Evolutionary conservation across 2,797 vertebrate species (phyloP).

Genomic region (Oreonectes daqikongensis): DNA sequence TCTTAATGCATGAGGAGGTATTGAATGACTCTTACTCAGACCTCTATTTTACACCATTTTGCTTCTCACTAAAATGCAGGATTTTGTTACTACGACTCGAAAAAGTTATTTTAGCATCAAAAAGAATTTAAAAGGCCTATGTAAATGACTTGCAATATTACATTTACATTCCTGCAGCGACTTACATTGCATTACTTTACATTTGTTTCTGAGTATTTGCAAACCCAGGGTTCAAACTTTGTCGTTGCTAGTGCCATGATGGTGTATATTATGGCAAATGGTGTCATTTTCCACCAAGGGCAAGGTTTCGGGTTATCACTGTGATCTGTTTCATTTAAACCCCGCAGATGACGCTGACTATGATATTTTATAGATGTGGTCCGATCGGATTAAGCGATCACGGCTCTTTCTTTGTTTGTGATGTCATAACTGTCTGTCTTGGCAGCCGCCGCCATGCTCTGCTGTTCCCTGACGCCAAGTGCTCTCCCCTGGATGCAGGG

Average conservation of each 20-base stretch:
- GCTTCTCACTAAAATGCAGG: neutral
- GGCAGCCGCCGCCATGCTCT: conserved; percentile 44
- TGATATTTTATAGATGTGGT: conserved; percentile 28
- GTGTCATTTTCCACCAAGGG: neutral
- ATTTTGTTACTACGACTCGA: too few species aligned
- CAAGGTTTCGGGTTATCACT: neutral
- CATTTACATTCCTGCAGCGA: too few species aligned
- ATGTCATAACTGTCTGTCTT: conserved; percentile 22
- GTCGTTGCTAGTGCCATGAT: too few species aligned
- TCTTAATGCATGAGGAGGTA: neutral
- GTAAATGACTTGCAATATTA: too few species aligned
- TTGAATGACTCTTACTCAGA: neutral
- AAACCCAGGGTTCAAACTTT: too few species aligned
- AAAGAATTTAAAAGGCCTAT: neutral
- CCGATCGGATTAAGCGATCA: conserved; percentile 16
- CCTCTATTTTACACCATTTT: neutral
- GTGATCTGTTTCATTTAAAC: conserved; percentile 3
- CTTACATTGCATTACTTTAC: too few species aligned
- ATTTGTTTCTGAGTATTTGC: too few species aligned
- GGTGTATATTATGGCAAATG: neutral
- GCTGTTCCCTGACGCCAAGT: conserved; percentile 58
- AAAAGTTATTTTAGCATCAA: neutral
- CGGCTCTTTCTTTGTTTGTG: conserved; percentile 7
- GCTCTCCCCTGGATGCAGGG: conserved; percentile 53
- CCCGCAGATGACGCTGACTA: conserved; percentile 1